A percentile compares a stretch with the other conserved stretches of the same genome.
phyloP scores from a whole-genome alignment of 2,113 vertebrate species.

The Cygnus atratus region DNA sequence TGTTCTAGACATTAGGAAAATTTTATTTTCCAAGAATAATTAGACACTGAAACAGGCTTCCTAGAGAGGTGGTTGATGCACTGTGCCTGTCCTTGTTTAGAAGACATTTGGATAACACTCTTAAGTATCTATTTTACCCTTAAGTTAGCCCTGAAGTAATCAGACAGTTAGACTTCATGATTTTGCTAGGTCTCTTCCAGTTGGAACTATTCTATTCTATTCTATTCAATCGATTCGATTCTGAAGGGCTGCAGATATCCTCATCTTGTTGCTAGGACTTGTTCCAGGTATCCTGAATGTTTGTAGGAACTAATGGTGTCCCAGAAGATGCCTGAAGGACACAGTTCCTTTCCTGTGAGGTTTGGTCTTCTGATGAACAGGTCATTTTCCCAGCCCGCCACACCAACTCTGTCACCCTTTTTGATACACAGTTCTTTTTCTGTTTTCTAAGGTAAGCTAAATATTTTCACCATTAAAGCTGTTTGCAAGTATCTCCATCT shows the following conservation, averaged over 20 bases:
- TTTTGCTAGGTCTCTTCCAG: background rate
- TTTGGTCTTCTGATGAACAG: background rate
- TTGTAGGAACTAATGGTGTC: background rate
- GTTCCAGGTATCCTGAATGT: background rate
- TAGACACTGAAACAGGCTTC: background rate
- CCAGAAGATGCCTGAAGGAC: background rate
- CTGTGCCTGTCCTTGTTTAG: background rate
- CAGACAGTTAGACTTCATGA: background rate
- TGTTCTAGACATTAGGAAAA: background rate
- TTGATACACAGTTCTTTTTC: background rate
- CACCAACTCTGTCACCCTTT: background rate
- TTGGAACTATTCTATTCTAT: background rate
- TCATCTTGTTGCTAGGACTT: background rate
- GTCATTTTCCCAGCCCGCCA: background rate
- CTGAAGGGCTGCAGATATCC: background rate
- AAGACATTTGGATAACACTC: background rate
- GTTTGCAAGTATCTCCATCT: background rate
- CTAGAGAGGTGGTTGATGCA: background rate
- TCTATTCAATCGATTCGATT: background rate
- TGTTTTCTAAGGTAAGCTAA: background rate
- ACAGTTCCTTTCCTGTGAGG: background rate
- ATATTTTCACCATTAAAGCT: background rate
- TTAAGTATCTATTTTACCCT: background rate
- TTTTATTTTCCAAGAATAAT: background rate
- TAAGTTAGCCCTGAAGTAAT: background rate